Evolutionary conservation across 2,888 invertebrate species (phyloP).

Genomic region (Tetropium fuscum): DNA sequence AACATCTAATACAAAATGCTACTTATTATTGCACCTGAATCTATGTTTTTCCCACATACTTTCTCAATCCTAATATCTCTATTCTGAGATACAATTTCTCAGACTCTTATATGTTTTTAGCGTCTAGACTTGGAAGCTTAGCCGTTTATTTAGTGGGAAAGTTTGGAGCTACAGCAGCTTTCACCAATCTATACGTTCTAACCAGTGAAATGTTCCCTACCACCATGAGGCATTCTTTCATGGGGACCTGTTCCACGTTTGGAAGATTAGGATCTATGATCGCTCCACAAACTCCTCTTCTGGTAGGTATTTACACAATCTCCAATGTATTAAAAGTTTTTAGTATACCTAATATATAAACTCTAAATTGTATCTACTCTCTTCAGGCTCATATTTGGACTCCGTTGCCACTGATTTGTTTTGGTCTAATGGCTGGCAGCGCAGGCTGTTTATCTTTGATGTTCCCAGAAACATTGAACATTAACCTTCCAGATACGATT

Average conservation of each 20-base stretch:
- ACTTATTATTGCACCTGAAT: too few relatives aligned
- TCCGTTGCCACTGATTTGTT: constrained; percentile 73
- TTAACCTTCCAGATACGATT: constrained; percentile 75
- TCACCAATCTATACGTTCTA: constrained; percentile 75
- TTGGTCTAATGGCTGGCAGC: constrained; percentile 72
- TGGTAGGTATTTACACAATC: constrained; percentile 67
- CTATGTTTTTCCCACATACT: too few relatives aligned
- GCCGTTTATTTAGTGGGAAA: constrained; percentile 73
- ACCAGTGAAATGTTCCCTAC: constrained; percentile 80
- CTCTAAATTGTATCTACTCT: not conserved
- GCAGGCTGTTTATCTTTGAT: constrained; percentile 73
- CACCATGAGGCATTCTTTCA: constrained; percentile 71
- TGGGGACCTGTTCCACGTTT: constrained; percentile 75
- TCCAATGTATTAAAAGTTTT: too few relatives aligned
- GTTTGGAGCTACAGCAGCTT: constrained; percentile 75
- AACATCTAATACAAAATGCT: too few relatives aligned
- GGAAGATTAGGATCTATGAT: constrained; percentile 75
- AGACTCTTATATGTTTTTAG: constrained; percentile 62
- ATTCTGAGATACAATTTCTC: not conserved
- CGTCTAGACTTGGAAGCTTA: constrained; percentile 67
- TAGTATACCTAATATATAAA: not conserved
- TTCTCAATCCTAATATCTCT: not conserved
- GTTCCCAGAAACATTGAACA: constrained; percentile 78
- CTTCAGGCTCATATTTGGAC: constrained; percentile 61
- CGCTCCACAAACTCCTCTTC: constrained; percentile 75